Evolutionary conservation across 2,888 invertebrate genomes (phyloP), one percentile per base, ranked within the genome.

Genomic region (Tachina lurida): DNA sequence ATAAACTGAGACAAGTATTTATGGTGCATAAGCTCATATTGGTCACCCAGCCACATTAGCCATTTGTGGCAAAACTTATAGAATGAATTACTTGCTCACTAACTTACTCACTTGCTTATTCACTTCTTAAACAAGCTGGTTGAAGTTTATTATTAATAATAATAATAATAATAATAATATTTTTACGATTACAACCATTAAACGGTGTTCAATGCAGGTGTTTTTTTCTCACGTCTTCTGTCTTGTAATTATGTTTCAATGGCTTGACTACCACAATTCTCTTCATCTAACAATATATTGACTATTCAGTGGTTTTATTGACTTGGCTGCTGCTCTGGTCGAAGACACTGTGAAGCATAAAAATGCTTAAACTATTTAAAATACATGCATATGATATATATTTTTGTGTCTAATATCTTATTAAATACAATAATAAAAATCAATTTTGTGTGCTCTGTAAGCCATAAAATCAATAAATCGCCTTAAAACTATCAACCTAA

Each of bases 201-300:
- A 81, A 52, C 75, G 47, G 68, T 81, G 75, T 81, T 75, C 67
- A 86, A 80, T 86, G 86, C 86, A 86, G 86, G 86, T 86, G 86
- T 86, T 86, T 86, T 84, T 86, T 86, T 86, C 86, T 86, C 86
- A 86, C 86, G 83, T 86, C 86, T 73, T 86, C 86, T 83, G 76
- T 79, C 65, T 85, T 65, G 68, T 79, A 79, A 83, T 76, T 67
- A 79, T 76, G 60, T 80, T 79, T 47, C 75, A 63, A 79, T 58
- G 67, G 67, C 7, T 7, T 31, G 31, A 60, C 81, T 73, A 73
- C 83, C 52, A 74, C 60, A 31, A 31, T 60, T 41, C 49, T 31
- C 65, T 31, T 1, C 56, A 13, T n/a, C 22, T 19, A 65, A 22
- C 17, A 52, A 67, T 17, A 67, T 17, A 47, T 54, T 56, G 43